Conservation (phyloP, 2,113 vertebrate species). For the Myotis brandtii region DNA sequence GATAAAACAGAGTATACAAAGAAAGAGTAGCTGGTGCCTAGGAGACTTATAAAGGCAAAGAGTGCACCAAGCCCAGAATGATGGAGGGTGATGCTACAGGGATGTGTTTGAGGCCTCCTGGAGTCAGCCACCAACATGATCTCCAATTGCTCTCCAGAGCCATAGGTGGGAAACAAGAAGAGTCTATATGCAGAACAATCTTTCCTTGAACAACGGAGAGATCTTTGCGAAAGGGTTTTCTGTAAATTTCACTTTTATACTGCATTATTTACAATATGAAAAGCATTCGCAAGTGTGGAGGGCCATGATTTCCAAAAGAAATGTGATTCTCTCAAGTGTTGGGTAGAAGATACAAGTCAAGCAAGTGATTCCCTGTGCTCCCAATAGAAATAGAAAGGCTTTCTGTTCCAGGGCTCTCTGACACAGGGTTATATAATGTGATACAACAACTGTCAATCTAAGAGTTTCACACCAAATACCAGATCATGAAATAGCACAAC, state of each 20-base stretch:
- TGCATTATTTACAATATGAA: not conserved
- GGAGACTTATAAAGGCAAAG: not conserved
- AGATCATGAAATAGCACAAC: not conserved
- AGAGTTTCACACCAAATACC: not conserved
- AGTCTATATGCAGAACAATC: not conserved
- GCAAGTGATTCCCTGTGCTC: not conserved
- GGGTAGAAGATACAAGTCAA: not conserved
- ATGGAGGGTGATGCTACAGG: rapidly evolving
- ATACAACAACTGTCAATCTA: not conserved
- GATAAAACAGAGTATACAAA: not conserved
- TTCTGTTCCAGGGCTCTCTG: not conserved
- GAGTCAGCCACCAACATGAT: not conserved
- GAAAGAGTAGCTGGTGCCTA: not conserved
- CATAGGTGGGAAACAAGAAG: not conserved
- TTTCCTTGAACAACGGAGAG: not conserved
- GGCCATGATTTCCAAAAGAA: not conserved
- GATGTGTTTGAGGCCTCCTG: rapidly evolving
- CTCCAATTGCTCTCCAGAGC: not conserved
- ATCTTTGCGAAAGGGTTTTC: not conserved
- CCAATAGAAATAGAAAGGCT: not conserved
- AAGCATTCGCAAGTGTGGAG: not conserved
- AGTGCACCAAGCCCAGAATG: rapidly evolving
- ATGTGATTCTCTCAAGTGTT: not conserved
- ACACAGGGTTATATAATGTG: not conserved
- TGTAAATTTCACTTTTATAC: not conserved